Percentiles rank a stretch among this genome's conserved stretches.
Evolutionary conservation across 2,888 invertebrate species (phyloP).

Genomic region (Syrista parreyssii): DNA sequence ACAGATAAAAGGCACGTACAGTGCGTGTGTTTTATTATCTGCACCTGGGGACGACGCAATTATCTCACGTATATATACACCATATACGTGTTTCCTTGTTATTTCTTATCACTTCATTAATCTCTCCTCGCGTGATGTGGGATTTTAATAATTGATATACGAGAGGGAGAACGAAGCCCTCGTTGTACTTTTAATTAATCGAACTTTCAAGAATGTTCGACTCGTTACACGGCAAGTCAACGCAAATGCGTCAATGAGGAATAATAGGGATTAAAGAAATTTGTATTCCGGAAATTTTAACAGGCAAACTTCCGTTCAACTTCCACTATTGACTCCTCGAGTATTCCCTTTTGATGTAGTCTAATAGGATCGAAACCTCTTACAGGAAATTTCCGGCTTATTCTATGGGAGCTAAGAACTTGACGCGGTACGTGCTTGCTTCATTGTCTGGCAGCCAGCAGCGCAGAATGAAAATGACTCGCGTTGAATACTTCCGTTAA

Average conservation of each 20-base stretch:
- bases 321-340: neutral
- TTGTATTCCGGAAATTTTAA: neutral
- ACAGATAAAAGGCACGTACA: neutral
- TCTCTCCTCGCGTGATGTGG: no score
- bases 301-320: neutral
- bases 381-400: neutral
- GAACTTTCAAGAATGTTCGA: no score
- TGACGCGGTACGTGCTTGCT: neutral
- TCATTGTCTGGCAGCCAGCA: neutral
- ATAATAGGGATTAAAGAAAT: neutral
- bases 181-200: no score
- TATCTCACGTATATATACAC: neutral
- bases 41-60: neutral
- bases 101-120: neutral
- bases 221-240: neutral
- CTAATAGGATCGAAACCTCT: neutral
- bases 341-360: neutral
- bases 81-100: neutral
- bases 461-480: neutral
- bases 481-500: neutral
- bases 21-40: neutral
- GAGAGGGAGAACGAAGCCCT: no score
- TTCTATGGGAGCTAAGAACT: neutral
- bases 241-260: neutral
- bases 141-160: no score